A percentile compares a stretch with the other conserved stretches of the same genome.
These are phyloP conservation scores for Brachyptera risi DNA, from an alignment of 2,888 invertebrate species.

Conservation along the genomic window DNA sequence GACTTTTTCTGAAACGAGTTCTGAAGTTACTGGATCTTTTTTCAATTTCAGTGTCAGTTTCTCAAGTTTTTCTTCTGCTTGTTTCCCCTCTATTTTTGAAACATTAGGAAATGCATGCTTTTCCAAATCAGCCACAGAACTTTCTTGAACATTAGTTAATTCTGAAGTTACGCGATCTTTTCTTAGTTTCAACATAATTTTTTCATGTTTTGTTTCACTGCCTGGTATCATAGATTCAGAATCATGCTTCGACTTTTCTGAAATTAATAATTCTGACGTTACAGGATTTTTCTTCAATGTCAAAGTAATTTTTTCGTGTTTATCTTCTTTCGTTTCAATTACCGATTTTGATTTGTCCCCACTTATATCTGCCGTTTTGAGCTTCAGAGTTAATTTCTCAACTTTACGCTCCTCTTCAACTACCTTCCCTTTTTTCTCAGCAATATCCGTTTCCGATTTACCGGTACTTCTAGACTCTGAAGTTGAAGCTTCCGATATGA, in stretches of 20 bases:
- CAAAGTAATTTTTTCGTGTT: conserved; percentile 20
- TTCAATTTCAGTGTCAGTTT: conserved; percentile 28
- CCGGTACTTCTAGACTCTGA: not conserved
- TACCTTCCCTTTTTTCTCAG: not conserved
- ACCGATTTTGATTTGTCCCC: conserved; percentile 28
- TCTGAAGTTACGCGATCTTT: conserved; percentile 10
- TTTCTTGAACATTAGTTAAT: conserved; percentile 16
- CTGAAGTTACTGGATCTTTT: conserved; percentile 23
- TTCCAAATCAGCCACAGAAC: not conserved
- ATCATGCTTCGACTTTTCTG: conserved; percentile 21
- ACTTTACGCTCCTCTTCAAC: conserved; percentile 23
- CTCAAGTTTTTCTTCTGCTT: conserved; percentile 34
- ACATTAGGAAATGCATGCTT: not conserved
- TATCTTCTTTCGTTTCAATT: conserved; percentile 26
- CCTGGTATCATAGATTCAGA: not conserved
- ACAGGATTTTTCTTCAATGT: conserved; percentile 21
- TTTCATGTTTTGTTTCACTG: conserved; percentile 22
- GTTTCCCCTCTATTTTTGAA: too few species aligned
- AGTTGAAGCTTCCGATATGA: conserved; percentile 7
- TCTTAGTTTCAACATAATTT: conserved; percentile 3
- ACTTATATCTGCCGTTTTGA: conserved; percentile 27
- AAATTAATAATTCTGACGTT: conserved; percentile 31
- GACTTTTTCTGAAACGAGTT: conserved; percentile 13
- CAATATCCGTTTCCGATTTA: not conserved
- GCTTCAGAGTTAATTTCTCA: conserved; percentile 23